Evolutionary conservation across 2,113 vertebrate genomes (phyloP).

Genomic region (Protobothrops flavoviridis): DNA sequence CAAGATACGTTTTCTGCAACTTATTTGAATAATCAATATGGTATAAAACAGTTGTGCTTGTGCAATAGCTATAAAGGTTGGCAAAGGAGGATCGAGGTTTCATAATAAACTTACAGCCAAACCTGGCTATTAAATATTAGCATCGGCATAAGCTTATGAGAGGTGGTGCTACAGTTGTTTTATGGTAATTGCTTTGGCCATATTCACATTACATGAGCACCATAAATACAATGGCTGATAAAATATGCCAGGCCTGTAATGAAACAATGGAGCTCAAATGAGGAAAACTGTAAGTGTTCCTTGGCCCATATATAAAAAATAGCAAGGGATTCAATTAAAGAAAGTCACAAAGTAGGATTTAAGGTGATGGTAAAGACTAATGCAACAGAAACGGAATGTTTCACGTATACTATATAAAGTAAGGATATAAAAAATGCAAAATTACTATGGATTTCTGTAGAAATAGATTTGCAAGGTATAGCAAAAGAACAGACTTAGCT

Average conservation of each 20-base stretch:
- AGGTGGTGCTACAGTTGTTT: conserved; percentile 4
- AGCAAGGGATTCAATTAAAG: background rate
- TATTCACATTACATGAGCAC: background rate
- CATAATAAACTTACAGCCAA: background rate
- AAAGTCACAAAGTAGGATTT: background rate
- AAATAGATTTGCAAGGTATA: background rate
- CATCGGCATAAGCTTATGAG: background rate
- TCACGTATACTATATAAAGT: background rate
- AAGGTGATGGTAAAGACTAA: background rate
- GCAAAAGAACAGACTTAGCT: background rate
- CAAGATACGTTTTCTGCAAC: background rate
- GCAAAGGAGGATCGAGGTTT: background rate
- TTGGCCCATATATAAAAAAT: background rate
- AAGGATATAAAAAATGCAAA: background rate
- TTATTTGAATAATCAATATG: background rate
- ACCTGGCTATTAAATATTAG: conserved; percentile 13
- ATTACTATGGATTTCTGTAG: background rate
- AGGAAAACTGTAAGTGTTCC: background rate
- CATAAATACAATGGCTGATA: conserved; percentile 21
- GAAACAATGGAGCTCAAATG: background rate
- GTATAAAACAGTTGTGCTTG: background rate
- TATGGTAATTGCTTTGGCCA: conserved; percentile 27
- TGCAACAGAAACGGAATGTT: background rate
- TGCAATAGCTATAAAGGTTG: background rate
- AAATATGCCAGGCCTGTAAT: conserved; percentile 16